Base-by-base conservation (phyloP, 2,113 vertebrate genomes). In the Hyaena hyaena region DNA sequence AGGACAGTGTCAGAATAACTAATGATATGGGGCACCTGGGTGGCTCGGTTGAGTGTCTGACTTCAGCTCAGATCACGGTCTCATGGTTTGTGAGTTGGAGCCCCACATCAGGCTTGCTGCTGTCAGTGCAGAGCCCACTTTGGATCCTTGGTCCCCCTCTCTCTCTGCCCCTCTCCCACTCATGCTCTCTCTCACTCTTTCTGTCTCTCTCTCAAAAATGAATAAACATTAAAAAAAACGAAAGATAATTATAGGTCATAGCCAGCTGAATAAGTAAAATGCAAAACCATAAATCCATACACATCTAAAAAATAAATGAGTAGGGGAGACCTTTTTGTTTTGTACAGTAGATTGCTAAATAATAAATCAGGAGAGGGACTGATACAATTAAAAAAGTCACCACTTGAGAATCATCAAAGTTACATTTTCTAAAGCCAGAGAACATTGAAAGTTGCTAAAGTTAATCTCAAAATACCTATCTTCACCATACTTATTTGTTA, bases 1-100 rank as follows among this genome's bases (percentile, higher is more conserved):
- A 39, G 53, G 53, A 50, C 31, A 93, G 43, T 82, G 23, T 88
- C 65, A 94, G 68, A 93, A 76, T 92, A 88, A 87, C 66, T 84
- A 87, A 73, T 69, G 50, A 53, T 79, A 74, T 39, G 23, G 58
- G 58, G 58, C 0, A 7, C 58, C 58, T 61, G 21, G 19, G 58
- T 61, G 58, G 58, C 58, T 58, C 55, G 17, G 5, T 58, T 58
- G 55, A 58, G 55, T 58, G 58, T 23, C 58, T 5, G 17, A 7
- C 58, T 61, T 61, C 55, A 61, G 58, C 58, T 61, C 58, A 61
- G 58, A 21, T 61, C 21, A 61, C 9, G 58, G 58, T 61, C 58
- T 61, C 58, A 61, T 61, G 58, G 58, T 61, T 61, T 61, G 58
- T 61, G 58, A 61, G 58, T 61, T 61, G 7, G 21, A 23, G 58